phyloP scores from a whole-genome alignment of 1,140 invertebrate genomes.

The Halotydeus destructor region DNA sequence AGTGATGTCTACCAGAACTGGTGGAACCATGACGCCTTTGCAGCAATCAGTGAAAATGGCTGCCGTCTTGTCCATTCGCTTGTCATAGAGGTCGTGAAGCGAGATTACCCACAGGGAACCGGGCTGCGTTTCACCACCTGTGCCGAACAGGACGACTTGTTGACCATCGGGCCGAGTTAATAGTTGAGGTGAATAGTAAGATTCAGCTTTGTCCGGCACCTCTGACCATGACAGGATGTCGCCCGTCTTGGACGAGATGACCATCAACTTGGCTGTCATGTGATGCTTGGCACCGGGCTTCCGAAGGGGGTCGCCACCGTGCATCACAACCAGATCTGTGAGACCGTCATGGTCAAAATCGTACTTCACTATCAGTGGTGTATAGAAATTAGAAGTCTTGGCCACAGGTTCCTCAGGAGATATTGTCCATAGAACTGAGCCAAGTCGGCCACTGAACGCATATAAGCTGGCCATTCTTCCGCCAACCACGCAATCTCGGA shows the following conservation, averaged over 20 bases:
- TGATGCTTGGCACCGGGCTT: conserved; percentile 22
- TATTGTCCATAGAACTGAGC: conserved; percentile 7
- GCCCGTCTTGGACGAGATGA: conserved; percentile 20
- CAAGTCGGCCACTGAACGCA: neutral
- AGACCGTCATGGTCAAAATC: conserved; percentile 49
- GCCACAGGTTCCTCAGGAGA: conserved; percentile 12
- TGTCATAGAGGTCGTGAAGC: conserved; percentile 33
- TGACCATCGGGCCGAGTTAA: conserved; percentile 33
- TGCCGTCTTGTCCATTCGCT: conserved; percentile 21
- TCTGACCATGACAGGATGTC: conserved; percentile 35
- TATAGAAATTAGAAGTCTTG: conserved; percentile 28
- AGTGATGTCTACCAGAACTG: conserved; percentile 50
- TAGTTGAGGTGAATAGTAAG: conserved; percentile 46
- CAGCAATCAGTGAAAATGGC: conserved; percentile 10
- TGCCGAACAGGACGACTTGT: conserved; percentile 40
- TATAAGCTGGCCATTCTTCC: conserved; percentile 27
- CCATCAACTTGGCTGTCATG: conserved; percentile 6
- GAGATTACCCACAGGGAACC: conserved; percentile 43
- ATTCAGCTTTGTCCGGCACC: conserved; percentile 42
- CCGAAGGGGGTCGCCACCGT: conserved; percentile 35
- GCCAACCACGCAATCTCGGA: conserved; percentile 47
- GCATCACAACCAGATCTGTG: conserved; percentile 45
- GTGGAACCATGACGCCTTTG: conserved; percentile 31
- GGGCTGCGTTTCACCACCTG: conserved; percentile 45
- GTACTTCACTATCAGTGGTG: conserved; percentile 39